Percentiles rank a stretch among this genome's conserved stretches.
These are phyloP conservation scores for Dermatophagoides farinae DNA, from an alignment of 1,140 invertebrate species.

Conservation along the genomic window DNA sequence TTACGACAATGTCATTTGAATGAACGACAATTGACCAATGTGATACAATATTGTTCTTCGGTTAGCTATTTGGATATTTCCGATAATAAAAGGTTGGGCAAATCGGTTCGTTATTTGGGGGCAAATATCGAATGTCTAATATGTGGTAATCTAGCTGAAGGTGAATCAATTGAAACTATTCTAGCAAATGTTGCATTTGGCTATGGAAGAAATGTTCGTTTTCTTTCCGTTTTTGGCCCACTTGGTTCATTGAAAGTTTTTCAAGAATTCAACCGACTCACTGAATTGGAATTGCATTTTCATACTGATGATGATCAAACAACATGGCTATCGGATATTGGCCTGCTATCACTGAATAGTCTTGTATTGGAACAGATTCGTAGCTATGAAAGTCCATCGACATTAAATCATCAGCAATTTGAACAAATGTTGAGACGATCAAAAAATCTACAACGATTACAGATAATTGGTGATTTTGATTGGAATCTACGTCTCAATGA, in stretches of 20 bases:
- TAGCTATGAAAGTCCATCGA: slow-evolving; percentile 1
- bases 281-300: slow-evolving; percentile 1
- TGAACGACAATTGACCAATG: slow-evolving; percentile 4
- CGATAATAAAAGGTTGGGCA: background rate
- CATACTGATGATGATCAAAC: slow-evolving; percentile 5
- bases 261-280: background rate
- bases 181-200: background rate
- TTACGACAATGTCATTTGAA: slow-evolving; percentile 5
- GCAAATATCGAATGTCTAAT: slow-evolving; percentile 3
- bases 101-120: background rate
- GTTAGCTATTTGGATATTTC: background rate
- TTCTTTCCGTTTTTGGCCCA: slow-evolving; percentile 2
- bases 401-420: slow-evolving; percentile 1
- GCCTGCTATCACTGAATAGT: background rate
- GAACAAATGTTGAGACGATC: background rate
- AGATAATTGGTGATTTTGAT: slow-evolving; percentile 8
- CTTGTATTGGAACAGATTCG: slow-evolving; percentile 11
- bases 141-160: slow-evolving; percentile 3
- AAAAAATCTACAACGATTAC: background rate
- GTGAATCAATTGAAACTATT: background rate
- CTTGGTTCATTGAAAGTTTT: background rate
- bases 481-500: slow-evolving; percentile 7
- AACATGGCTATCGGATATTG: slow-evolving; percentile 6
- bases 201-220: background rate
- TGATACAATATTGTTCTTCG: background rate